Base-by-base conservation (phyloP, 2,113 vertebrate species). In the Picathartes gymnocephalus region DNA sequence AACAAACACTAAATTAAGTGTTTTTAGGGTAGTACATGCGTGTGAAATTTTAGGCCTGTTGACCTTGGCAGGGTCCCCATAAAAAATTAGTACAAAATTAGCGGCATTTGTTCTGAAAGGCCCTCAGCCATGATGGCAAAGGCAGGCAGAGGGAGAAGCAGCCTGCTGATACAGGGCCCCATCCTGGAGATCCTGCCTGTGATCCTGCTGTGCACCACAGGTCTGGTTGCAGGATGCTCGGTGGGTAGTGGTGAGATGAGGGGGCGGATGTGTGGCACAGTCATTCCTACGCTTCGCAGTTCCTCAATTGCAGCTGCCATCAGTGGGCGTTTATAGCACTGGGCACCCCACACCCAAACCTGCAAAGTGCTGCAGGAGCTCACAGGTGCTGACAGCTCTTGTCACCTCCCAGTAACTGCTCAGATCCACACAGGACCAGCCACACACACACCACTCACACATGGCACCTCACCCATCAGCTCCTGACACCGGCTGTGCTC, bases 301-400 rank as follows among this genome's bases (percentile, higher is more conserved):
- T 95, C 85, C 65, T 82, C 90, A 64, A 69, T 15, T 92, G 78
- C 93, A 94, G 87, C 84, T 96, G 93, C 93, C 65, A 72, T 56
- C 45, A 48, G 88, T 84, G 74, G 92, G 90, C 27, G 90, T 92
- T 95, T 53, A 92, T 70, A 92, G 84, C 91, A 86, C 48, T 77
- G 79, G 69, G 61, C 77, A 23, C 86, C 48, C 84, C 64, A 37
- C 73, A 86, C 65, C 88, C 86, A 86, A 83, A 91, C 77, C 83
- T 44, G 80, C 7, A 0, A 88, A 88, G 82, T 0, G 0, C 58
- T 66, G 82, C 24, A 11, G 80, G 86, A 92, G 72, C 82, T 94
- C 42, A 12, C 4, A 51, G 92, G 72, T 70, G 72, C 72, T 95
- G 90, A 94, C 84, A 87, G 78, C 65, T 92, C 90, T 81, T 57